phyloP scores from a whole-genome alignment of 2,113 vertebrate genomes.

The Spea bombifrons region DNA sequence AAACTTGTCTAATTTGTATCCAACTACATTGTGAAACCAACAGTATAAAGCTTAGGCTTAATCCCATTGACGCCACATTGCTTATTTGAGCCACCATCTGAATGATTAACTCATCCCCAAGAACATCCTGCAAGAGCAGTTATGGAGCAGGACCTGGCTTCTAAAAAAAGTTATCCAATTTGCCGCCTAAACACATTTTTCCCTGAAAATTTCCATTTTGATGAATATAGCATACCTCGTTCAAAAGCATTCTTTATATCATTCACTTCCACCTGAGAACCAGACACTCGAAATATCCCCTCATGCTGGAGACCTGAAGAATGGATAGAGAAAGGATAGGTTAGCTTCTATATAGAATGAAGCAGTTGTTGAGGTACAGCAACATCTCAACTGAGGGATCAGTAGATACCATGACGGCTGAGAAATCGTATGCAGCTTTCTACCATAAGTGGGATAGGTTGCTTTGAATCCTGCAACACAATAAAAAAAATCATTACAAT shows the following conservation, averaged over 20 bases:
- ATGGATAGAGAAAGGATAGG: slow-evolving; percentile 13
- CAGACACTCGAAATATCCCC: slow-evolving; percentile 95
- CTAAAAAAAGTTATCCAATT: no score
- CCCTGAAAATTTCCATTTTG: no score
- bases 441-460: slow-evolving; percentile 91
- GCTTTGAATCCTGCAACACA: slow-evolving; percentile 76
- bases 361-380: background rate
- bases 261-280: slow-evolving; percentile 96
- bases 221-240: slow-evolving; percentile 71
- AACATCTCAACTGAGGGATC: background rate
- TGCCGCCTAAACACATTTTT: no score
- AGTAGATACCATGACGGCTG: slow-evolving; percentile 85
- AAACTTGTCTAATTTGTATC: no score
- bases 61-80: no score
- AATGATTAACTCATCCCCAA: no score
- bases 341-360: background rate
- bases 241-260: slow-evolving; percentile 99
- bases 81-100: no score
- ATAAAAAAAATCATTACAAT: slow-evolving; percentile 1
- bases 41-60: no score
- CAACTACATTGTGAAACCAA: no score
- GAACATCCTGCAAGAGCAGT: no score
- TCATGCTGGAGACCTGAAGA: slow-evolving; percentile 87
- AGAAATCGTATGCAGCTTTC: slow-evolving; percentile 98
- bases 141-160: no score